Evolutionary conservation across 2,888 invertebrate genomes (phyloP), one percentile per base, ranked within the genome.

Genomic region (Sthenelais limicola): DNA sequence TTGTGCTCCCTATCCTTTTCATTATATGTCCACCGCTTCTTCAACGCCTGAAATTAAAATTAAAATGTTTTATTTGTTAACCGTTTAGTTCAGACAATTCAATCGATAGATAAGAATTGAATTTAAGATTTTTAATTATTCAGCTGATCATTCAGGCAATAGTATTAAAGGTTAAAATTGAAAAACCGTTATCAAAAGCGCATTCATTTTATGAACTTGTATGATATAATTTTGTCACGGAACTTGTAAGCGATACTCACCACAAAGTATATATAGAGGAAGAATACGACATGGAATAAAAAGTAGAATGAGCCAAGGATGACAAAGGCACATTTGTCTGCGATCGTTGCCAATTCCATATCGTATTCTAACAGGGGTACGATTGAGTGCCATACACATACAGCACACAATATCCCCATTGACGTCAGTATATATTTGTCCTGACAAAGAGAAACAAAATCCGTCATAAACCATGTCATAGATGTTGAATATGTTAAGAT

Each of bases 231-330:
- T n/a, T n/a, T n/a, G n/a, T n/a, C n/a, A n/a, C n/a, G 43, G 43
- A 43, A 12, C 43, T 12, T 12, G 12, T 43, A 43, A 43, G 9
- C 58, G 35, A 74, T 43, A 71, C 84, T 82, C 73, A 85, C 86
- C 43, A 82, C 83, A 49, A 81, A 73, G 73, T 82, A 82, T 47
- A 87, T 83, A 76, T 82, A 84, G 67, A 84, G 62, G 33, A 81
- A 80, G 77, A 86, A 86, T 51, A 80, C 51, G 21, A 84, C 43
- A 74, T 87, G 86, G 77, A 84, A 86, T 33, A 84, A 48, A 56
- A 84, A 58, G 33, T 86, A 82, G 43, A 82, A 62, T 4, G 78
- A 68, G 26, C 80, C 80, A 56, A 85, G 78, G 4, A 78, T 62
- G 3, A 79, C 71, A 12, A 80, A 73, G 52, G 77, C 75, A 21